Evolutionary conservation across 2,113 vertebrate genomes (phyloP).

Genomic region (Kobus ellipsiprymnus): DNA sequence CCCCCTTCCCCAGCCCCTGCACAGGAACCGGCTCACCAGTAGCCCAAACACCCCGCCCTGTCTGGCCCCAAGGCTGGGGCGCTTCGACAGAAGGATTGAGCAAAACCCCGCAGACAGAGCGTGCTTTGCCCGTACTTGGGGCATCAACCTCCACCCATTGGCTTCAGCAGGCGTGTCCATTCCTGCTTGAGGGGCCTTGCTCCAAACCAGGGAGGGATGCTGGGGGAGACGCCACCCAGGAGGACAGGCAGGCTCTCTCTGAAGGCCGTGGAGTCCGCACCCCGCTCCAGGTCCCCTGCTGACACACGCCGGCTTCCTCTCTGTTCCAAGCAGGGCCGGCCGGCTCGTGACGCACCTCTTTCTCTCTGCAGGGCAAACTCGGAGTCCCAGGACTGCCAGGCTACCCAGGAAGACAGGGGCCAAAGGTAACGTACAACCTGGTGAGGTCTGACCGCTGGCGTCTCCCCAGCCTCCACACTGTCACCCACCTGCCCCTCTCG

Average conservation of each 20-base stretch:
- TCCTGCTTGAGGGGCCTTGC: accelerated
- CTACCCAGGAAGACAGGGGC: constrained; percentile 96
- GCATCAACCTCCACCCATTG: accelerated
- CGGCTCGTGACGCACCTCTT: accelerated
- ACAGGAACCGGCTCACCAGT: accelerated
- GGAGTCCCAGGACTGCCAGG: constrained; percentile 96
- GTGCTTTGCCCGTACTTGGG: accelerated
- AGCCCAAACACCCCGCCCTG: accelerated
- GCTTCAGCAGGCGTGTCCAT: accelerated
- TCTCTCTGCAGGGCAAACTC: constrained; percentile 89
- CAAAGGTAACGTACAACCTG: constrained; percentile 83
- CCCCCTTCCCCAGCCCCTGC: accelerated
- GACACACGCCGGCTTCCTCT: accelerated
- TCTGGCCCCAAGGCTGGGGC: accelerated
- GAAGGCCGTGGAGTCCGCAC: accelerated
- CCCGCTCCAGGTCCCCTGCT: not conserved
- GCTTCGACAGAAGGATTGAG: accelerated
- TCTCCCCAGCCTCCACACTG: accelerated
- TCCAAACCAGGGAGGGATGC: accelerated
- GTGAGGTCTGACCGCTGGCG: not conserved
- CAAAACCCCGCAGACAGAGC: accelerated
- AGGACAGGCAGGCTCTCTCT: not conserved
- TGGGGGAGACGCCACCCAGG: accelerated
- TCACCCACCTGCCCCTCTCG: accelerated
- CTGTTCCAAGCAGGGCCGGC: accelerated